Conservation (phyloP, 2,888 invertebrate genomes). For the Drosophila greeni region DNA sequence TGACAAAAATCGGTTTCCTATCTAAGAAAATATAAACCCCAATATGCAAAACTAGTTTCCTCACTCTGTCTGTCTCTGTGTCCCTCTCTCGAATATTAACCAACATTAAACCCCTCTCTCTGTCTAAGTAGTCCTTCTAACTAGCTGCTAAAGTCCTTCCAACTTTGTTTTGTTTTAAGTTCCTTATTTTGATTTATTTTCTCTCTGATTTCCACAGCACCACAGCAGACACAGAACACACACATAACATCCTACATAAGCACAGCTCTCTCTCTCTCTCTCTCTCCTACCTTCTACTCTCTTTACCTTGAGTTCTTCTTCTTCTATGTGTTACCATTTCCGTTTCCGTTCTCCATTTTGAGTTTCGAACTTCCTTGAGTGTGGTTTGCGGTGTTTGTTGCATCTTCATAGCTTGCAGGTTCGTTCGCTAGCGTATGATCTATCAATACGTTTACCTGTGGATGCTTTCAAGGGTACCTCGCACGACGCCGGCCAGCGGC, state of each 20-base stretch:
- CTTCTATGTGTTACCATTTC: slow-evolving; percentile 37
- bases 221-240: slow-evolving; percentile 50
- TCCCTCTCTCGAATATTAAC: slow-evolving; percentile 16
- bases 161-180: slow-evolving; percentile 30
- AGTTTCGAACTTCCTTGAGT: slow-evolving; percentile 64
- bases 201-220: slow-evolving; percentile 64
- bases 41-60: slow-evolving; percentile 52
- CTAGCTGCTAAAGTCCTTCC: slow-evolving; percentile 33
- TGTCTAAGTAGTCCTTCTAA: slow-evolving; percentile 51
- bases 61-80: slow-evolving; percentile 31
- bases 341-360: slow-evolving; percentile 40
- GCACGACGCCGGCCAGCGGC: slow-evolving; percentile 78
- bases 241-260: slow-evolving; percentile 12
- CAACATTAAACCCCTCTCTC: slow-evolving; percentile 14
- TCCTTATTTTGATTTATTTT: slow-evolving; percentile 42
- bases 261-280: slow-evolving; percentile 27
- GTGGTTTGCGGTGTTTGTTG: slow-evolving; percentile 79
- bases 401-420: slow-evolving; percentile 80
- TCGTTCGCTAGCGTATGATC: slow-evolving; percentile 85
- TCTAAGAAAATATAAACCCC: slow-evolving; percentile 37
- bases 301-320: slow-evolving; percentile 41
- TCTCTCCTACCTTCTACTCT: slow-evolving; percentile 19
- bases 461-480: slow-evolving; percentile 85
- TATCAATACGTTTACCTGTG: slow-evolving; percentile 86
- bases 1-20: slow-evolving; percentile 76